phyloP scores from a whole-genome alignment of 2,888 invertebrate species.

The Melinaea menophilus region DNA sequence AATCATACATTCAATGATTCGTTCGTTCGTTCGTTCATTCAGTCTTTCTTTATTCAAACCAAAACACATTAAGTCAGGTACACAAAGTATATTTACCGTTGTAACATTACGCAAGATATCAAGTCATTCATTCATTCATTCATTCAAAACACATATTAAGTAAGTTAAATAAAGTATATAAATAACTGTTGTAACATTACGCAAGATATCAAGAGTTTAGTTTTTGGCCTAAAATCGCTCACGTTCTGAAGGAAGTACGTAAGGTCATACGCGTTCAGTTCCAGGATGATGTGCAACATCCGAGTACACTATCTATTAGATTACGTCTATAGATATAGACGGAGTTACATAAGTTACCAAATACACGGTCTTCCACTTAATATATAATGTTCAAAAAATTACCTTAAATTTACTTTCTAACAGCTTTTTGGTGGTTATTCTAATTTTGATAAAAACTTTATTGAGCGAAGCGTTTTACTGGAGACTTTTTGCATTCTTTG shows the following conservation, averaged over 20 bases:
- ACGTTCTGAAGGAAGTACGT: conserved; percentile 38
- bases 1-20: no score
- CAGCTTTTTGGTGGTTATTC: no score
- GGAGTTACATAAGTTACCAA: conserved; percentile 11
- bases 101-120: conserved; percentile 34
- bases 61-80: no score
- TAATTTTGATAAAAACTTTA: no score
- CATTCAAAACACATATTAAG: no score
- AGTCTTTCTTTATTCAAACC: no score
- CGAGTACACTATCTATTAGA: conserved; percentile 30
- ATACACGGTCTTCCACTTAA: neutral
- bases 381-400: no score
- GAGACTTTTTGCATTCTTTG: no score
- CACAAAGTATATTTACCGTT: neutral
- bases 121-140: conserved; percentile 10
- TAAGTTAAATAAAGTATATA: neutral
- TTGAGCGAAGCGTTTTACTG: no score
- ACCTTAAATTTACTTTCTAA: no score
- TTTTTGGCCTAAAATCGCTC: conserved; percentile 41
- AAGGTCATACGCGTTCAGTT: conserved; percentile 37
- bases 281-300: conserved; percentile 42
- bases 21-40: no score
- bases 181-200: conserved; percentile 23
- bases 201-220: conserved; percentile 32
- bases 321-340: conserved; percentile 21